Conservation (phyloP, 2,113 vertebrate species). For the Circaetus cinerascens region DNA sequence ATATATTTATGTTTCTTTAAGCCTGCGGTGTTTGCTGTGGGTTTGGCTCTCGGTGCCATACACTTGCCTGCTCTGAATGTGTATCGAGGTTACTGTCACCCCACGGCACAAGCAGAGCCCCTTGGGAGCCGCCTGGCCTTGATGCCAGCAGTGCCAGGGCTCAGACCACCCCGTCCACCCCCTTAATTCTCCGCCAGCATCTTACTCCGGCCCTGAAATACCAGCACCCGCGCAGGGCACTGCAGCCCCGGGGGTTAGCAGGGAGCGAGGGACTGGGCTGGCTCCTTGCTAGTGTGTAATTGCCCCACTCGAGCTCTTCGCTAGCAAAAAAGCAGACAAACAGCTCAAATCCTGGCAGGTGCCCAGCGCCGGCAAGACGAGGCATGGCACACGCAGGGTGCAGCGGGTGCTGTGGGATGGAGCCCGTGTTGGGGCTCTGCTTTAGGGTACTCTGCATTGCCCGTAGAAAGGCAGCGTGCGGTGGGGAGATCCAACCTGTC, state of each 20-base stretch:
- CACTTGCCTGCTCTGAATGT: neutral
- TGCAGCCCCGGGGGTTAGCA: neutral
- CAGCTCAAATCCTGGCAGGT: neutral
- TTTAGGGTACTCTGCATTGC: rapidly evolving
- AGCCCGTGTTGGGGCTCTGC: neutral
- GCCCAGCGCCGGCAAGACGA: neutral
- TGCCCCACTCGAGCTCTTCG: neutral
- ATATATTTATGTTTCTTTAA: neutral
- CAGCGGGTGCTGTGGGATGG: neutral
- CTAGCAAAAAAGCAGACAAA: neutral
- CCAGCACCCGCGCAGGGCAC: rapidly evolving
- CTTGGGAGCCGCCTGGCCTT: neutral
- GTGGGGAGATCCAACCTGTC: neutral
- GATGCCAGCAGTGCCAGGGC: neutral
- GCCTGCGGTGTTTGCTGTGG: neutral
- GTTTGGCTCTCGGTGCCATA: neutral
- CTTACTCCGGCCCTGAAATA: neutral
- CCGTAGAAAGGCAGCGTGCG: rapidly evolving
- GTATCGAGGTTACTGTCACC: rapidly evolving
- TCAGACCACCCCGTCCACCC: neutral
- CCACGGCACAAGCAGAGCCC: neutral
- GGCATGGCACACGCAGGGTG: rapidly evolving
- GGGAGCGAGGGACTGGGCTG: neutral
- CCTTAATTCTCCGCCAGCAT: neutral
- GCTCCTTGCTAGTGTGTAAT: neutral